These are phyloP conservation scores for Pycnonotus jocosus DNA, from an alignment of 2,113 vertebrate genomes.

Conservation along the genomic window DNA sequence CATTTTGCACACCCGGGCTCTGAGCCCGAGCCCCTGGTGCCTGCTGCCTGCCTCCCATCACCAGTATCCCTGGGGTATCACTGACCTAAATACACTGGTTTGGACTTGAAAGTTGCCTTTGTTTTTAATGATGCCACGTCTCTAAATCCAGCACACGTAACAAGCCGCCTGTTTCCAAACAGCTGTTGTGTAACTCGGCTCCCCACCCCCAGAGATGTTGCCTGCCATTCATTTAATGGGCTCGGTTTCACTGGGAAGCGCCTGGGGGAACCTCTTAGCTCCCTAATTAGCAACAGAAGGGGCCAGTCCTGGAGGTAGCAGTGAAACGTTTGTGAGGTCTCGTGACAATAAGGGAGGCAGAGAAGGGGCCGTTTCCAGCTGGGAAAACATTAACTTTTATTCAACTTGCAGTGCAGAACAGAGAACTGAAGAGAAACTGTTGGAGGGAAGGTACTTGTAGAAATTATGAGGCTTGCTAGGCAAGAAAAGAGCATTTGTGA, in stretches of 20 bases:
- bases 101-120: slow-evolving; percentile 45
- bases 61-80: neutral
- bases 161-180: slow-evolving; percentile 18
- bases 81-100: slow-evolving; percentile 3
- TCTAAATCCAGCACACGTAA: neutral
- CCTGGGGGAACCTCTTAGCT: neutral
- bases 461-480: neutral
- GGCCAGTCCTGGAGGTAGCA: neutral
- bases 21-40: neutral
- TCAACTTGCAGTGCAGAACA: neutral
- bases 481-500: neutral
- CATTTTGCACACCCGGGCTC: fast-evolving
- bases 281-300: slow-evolving; percentile 50
- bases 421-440: neutral
- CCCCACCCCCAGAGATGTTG: neutral
- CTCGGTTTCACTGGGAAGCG: slow-evolving; percentile 48
- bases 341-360: neutral
- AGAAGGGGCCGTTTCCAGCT: neutral
- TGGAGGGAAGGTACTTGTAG: neutral
- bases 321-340: slow-evolving; percentile 19
- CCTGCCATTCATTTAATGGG: slow-evolving; percentile 1
- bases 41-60: neutral
- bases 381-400: slow-evolving; percentile 10
- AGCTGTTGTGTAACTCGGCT: neutral
- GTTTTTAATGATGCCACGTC: slow-evolving; percentile 10